Base-by-base conservation (phyloP, 2,888 invertebrate genomes). In the Diabrotica balteata region DNA sequence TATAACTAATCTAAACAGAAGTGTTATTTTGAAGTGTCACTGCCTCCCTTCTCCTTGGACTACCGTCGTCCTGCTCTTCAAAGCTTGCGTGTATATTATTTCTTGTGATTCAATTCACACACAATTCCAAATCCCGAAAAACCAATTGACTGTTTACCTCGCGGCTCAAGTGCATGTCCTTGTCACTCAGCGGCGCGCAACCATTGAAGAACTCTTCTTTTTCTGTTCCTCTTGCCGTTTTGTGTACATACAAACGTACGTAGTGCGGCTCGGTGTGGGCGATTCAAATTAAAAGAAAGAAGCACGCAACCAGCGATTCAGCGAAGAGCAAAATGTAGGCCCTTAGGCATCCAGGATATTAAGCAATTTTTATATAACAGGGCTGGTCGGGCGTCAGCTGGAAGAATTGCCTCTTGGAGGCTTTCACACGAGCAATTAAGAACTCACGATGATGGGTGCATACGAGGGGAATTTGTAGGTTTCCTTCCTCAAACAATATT, bases 281-380 rank as follows among this genome's bases (percentile, higher is more conserved):
- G 72, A 59, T 47, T 61, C 44, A 70, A 72, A 72, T 74, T 69
- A 68, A 71, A 72, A 70, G 69, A 69, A 72, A 70, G 59, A 63
- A 47, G 69, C 47, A 51, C 50, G 52, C 44, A 44, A 55, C 44
- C 55, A 63, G 68, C 66, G 62, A 66, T 66, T 66, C 67, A 68
- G 63, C 69, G 63, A 67, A 55, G 60, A 60, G 66, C 50, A 64
- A 66, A 66, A 63, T 49, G 69, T 53, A 51, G 46, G 64, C 67
- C 72, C 63, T 10, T 50, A 59, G 72, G 69, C 67, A 55, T 55
- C 49, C 63, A 63, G 71, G 71, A 72, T 73, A 73, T 75, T 73
- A 67, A 73, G 71, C 75, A 73, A 73, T 75, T 75, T 73, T 73
- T 71, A 64, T 68, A 69, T 68, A 66, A 66, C 66, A 65, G 69